These are phyloP conservation scores for Drosophila falleni DNA, from an alignment of 2,888 invertebrate species.

Conservation along the genomic window DNA sequence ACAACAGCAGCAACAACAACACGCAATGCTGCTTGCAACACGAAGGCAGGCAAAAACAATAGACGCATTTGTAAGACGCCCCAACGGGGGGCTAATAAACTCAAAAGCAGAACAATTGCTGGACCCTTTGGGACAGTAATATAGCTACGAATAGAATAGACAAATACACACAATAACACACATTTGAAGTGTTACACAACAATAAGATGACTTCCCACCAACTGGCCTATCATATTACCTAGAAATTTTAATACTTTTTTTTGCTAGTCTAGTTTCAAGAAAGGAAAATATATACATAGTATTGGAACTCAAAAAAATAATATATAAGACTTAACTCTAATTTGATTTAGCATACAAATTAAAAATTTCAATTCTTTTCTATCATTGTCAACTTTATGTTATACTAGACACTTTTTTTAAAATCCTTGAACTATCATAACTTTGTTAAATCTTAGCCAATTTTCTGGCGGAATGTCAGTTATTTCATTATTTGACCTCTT, in stretches of 20 bases:
- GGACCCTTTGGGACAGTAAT: conserved; percentile 47
- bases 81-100: conserved; percentile 79
- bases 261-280: no score
- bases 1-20: conserved; percentile 37
- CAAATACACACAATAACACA: conserved; percentile 35
- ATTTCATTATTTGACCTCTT: no score
- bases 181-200: conserved; percentile 22
- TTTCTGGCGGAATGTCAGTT: no score
- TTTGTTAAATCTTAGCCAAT: no score
- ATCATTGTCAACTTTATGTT: no score
- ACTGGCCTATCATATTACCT: conserved; percentile 39
- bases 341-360: no score
- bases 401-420: no score
- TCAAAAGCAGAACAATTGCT: conserved; percentile 72
- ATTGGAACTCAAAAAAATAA: background rate
- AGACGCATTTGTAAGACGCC: conserved; percentile 72
- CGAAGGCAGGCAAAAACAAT: conserved; percentile 60
- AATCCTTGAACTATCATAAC: no score
- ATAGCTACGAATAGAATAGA: conserved; percentile 31
- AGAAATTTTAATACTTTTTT: conserved; percentile 31
- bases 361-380: no score
- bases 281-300: background rate
- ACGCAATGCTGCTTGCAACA: conserved; percentile 49
- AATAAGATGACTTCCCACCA: conserved; percentile 1
- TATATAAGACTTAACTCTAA: background rate